A percentile compares a stretch with the other conserved stretches of the same genome.
Conservation (phyloP, 2,113 vertebrate genomes). For the Epinephelus fuscoguttatus region DNA sequence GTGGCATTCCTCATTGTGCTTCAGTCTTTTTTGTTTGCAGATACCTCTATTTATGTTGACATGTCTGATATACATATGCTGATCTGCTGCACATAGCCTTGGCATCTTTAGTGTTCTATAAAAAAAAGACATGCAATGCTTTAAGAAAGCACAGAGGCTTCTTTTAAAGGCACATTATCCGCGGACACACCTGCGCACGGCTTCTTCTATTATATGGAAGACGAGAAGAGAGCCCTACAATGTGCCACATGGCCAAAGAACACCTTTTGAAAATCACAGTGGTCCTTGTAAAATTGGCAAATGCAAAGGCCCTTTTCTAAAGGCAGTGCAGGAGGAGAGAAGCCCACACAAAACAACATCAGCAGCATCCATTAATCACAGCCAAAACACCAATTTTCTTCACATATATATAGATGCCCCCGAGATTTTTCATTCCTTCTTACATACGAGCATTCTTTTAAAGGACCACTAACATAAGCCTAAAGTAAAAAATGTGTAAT, state of each 20-base stretch:
- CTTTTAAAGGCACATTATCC: slow-evolving; percentile 4
- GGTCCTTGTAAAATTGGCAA: slow-evolving; percentile 17
- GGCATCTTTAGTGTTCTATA: slow-evolving; percentile 16
- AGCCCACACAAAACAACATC: slow-evolving; percentile 45
- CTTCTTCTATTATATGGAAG: neutral
- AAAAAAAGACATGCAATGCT: neutral
- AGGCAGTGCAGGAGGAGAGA: slow-evolving; percentile 26
- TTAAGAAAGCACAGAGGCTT: slow-evolving; percentile 7
- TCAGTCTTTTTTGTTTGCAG: neutral
- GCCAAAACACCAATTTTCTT: slow-evolving; percentile 20
- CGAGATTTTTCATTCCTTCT: slow-evolving; percentile 28
- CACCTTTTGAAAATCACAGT: slow-evolving; percentile 31
- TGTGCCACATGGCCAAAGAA: neutral
- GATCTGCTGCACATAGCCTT: neutral
- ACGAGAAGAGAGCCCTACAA: slow-evolving; percentile 7
- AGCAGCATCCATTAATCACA: slow-evolving; percentile 47
- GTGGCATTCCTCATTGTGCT: neutral
- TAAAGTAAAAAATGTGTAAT: slow-evolving; percentile 30
- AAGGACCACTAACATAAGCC: slow-evolving; percentile 25
- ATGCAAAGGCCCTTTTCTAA: slow-evolving; percentile 28
- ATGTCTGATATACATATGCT: neutral
- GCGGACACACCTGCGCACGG: slow-evolving; percentile 3
- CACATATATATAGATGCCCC: slow-evolving; percentile 1
- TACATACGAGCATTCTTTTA: slow-evolving; percentile 12
- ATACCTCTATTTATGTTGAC: neutral